Conservation (phyloP, 30 jellyfish, hydroid and myxozoan species). For the Rhopilema esculentum region DNA sequence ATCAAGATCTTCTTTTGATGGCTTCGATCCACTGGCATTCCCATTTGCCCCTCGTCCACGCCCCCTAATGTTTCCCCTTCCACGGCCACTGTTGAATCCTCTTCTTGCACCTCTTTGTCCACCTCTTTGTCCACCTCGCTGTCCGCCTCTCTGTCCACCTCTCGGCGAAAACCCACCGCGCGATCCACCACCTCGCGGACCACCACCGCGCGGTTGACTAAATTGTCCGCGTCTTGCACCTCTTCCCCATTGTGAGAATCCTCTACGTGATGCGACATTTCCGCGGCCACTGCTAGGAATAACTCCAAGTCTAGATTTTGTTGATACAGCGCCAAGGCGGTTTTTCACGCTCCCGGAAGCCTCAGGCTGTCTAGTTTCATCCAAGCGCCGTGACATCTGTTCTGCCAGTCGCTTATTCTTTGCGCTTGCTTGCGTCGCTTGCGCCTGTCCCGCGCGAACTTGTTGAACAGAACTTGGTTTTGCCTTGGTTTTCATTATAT, state of each 20-base stretch:
- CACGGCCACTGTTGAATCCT: slow-evolving; percentile 18
- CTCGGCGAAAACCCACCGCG: slow-evolving; percentile 9
- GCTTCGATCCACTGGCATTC: background rate
- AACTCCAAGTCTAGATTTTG: slow-evolving; percentile 59
- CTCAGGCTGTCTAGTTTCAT: background rate
- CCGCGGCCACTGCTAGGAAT: slow-evolving; percentile 25
- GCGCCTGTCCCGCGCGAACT: slow-evolving; percentile 49
- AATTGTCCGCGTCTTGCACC: background rate
- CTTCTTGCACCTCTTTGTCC: slow-evolving; percentile 35
- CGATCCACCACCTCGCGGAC: slow-evolving; percentile 23
- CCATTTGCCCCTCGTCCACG: slow-evolving; percentile 52
- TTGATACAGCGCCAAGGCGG: slow-evolving; percentile 59
- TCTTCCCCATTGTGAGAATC: slow-evolving; percentile 30
- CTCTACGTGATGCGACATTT: slow-evolving; percentile 12
- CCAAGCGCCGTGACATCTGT: slow-evolving; percentile 89
- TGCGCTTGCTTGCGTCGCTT: slow-evolving; percentile 79
- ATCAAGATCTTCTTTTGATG: slow-evolving; percentile 59
- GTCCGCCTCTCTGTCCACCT: slow-evolving; percentile 31
- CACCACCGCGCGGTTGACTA: slow-evolving; percentile 9
- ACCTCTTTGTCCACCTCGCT: slow-evolving; percentile 10
- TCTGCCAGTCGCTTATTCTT: slow-evolving; percentile 92
- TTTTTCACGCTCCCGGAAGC: slow-evolving; percentile 39
- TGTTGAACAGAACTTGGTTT: slow-evolving; percentile 26
- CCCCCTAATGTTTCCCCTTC: slow-evolving; percentile 37
- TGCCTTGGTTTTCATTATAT: slow-evolving; percentile 77